A percentile compares a stretch with the other conserved stretches of the same genome.
phyloP scores from a whole-genome alignment of 1,140 invertebrate species.

The Drosophila nigrodunni region DNA sequence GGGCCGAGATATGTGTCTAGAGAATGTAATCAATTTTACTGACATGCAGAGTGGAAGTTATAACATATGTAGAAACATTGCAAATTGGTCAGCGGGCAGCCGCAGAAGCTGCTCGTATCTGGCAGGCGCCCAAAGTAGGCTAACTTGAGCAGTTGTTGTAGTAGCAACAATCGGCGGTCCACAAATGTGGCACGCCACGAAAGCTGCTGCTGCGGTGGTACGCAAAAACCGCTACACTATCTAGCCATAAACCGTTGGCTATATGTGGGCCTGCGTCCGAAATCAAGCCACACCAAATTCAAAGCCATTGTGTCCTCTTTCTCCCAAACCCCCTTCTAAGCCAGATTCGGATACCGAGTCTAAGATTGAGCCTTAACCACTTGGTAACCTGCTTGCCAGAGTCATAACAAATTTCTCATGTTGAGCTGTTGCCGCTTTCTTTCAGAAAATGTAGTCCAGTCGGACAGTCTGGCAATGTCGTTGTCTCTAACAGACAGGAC shows the following conservation, averaged over 20 bases:
- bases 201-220: slow-evolving; percentile 57
- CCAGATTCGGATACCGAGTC: too few species aligned
- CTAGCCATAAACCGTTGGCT: slow-evolving; percentile 60
- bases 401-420: slow-evolving; percentile 46
- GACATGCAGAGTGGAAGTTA: slow-evolving; percentile 45
- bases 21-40: slow-evolving; percentile 63
- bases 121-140: slow-evolving; percentile 57
- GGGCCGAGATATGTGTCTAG: background rate
- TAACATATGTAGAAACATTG: slow-evolving; percentile 29
- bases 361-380: slow-evolving; percentile 17
- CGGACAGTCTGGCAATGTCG: slow-evolving; percentile 42
- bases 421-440: slow-evolving; percentile 63
- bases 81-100: slow-evolving; percentile 52
- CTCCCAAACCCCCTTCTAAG: background rate
- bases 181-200: slow-evolving; percentile 70
- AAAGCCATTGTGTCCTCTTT: slow-evolving; percentile 52
- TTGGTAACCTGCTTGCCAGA: slow-evolving; percentile 34
- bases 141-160: slow-evolving; percentile 42
- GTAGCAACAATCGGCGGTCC: slow-evolving; percentile 33
- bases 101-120: slow-evolving; percentile 47
- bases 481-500: slow-evolving; percentile 29
- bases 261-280: slow-evolving; percentile 40
- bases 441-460: slow-evolving; percentile 81
- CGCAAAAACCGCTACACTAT: slow-evolving; percentile 69
- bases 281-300: slow-evolving; percentile 70